Evolutionary conservation across 2,797 vertebrate species (phyloP).

Genomic region (Cirrhinus molitorella): DNA sequence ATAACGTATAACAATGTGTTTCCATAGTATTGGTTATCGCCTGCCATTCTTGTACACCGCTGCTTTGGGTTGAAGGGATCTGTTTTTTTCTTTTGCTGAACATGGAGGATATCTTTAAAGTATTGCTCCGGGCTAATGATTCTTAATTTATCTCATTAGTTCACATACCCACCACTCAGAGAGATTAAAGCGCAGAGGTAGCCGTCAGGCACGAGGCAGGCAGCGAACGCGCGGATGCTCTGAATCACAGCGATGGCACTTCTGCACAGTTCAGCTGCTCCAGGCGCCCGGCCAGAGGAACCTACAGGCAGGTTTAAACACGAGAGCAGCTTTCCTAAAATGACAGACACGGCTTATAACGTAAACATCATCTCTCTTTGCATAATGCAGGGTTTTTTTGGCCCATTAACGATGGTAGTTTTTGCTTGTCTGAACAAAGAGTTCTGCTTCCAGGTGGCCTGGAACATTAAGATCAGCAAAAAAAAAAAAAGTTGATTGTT

Average conservation of each 20-base stretch:
- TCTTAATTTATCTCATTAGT: conserved; percentile 77
- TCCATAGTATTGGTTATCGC: background rate
- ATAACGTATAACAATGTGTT: background rate
- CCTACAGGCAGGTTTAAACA: conserved; percentile 57
- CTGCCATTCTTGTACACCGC: conserved; percentile 35
- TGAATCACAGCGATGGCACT: conserved; percentile 37
- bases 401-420: conserved; percentile 3
- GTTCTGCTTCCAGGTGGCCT: conserved; percentile 25
- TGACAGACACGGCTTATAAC: conserved; percentile 36
- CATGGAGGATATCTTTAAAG: conserved; percentile 57
- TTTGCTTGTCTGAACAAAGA: conserved; percentile 24
- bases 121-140: conserved; percentile 70
- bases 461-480: conserved; percentile 7
- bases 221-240: background rate
- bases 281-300: conserved; percentile 50
- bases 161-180: conserved; percentile 72
- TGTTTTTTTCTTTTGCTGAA: conserved; percentile 22
- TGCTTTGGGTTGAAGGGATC: conserved; percentile 42
- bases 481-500: background rate
- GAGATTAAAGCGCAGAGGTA: conserved; percentile 68
- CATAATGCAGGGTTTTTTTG: background rate
- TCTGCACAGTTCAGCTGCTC: conserved; percentile 38
- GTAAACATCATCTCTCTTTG: conserved; percentile 28
- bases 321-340: conserved; percentile 48
- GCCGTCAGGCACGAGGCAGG: conserved; percentile 52